Evolutionary conservation across 1,140 invertebrate species (phyloP).

Genomic region (Panagrolaimus sp.): DNA sequence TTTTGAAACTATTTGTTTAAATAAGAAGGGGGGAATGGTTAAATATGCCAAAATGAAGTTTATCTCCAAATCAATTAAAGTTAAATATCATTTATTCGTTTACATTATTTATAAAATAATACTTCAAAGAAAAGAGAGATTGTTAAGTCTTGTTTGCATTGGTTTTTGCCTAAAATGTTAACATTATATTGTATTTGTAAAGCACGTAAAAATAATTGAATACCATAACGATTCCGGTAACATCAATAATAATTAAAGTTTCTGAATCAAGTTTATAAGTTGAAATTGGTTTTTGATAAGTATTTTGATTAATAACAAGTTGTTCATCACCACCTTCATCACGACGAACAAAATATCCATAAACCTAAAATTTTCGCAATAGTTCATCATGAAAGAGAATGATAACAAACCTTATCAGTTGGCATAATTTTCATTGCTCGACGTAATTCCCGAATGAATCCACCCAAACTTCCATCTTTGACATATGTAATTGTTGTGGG

Average conservation of each 20-base stretch:
- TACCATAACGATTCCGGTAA: conserved; percentile 39
- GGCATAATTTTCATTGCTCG: conserved; percentile 34
- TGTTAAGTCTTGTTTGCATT: no score
- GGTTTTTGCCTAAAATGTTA: no score
- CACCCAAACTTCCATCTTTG: conserved; percentile 29
- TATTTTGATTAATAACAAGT: conserved; percentile 22
- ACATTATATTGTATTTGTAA: no score
- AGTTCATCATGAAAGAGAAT: background rate
- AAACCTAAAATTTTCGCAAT: conserved; percentile 28
- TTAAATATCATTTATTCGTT: no score
- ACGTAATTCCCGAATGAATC: conserved; percentile 34
- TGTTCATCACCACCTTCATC: conserved; percentile 33
- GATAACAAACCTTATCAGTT: conserved; percentile 34
- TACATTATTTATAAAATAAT: no score
- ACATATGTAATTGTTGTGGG: conserved; percentile 28
- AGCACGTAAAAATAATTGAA: no score
- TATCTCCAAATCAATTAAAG: no score
- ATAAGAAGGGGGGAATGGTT: no score
- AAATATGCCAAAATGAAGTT: no score
- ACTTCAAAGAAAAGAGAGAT: no score
- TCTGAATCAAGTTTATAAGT: conserved; percentile 27
- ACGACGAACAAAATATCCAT: conserved; percentile 39
- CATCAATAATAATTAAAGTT: conserved; percentile 33
- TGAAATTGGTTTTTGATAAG: conserved; percentile 22
- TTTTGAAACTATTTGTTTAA: no score